Evolutionary conservation across 2,888 invertebrate genomes (phyloP), one percentile per base, ranked within the genome.

Genomic region (Cylindroiulus punctatus): DNA sequence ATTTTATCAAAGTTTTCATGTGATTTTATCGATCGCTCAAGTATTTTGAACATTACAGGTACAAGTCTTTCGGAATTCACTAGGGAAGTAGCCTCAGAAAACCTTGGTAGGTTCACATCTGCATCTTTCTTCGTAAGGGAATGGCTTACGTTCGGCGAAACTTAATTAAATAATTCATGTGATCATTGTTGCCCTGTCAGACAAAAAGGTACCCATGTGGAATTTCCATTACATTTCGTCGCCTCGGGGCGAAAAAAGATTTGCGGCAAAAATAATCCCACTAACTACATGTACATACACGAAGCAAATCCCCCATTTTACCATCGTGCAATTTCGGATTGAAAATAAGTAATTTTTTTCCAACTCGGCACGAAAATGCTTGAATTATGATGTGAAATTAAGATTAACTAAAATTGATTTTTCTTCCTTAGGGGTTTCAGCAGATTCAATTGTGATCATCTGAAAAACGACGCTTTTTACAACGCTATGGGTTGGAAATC

Each of bases 131-230:
- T 44, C 14, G 44, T 44, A 14, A 44, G 44, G 12, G 44, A 44
- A 44, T 44, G 8, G 8, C 44, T 44, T 44, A 52, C 19, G 52
- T 19, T n/a, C 19, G n/a, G 1, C 2, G 52, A 5, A 52, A 52
- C 19, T 52, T 52, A 52, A 52, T 52, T 52, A 52, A 52, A 52
- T 52, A 52, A 52, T 52, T 52, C n/a, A 52, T 52, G 52, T n/a
- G n/a, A 52, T 52, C 52, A 52, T 52, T 52, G 52, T n/a, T 7
- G 52, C 19, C n/a, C 52, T 52, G 52, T 52, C 52, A 52, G 52
- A 52, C 52, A 52, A 52, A 52, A 52, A 52, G 52, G 14, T 52
- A 52, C 7, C 52, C 52, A 52, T n/a, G 52, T 52, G 52, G 52
- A 52, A 52, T 52, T 52, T 52, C 52, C 52, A 52, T 52, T 52